Evolutionary conservation across 2,113 vertebrate genomes (phyloP), one percentile per base, ranked within the genome.

Genomic region (Cichladusa arquata): DNA sequence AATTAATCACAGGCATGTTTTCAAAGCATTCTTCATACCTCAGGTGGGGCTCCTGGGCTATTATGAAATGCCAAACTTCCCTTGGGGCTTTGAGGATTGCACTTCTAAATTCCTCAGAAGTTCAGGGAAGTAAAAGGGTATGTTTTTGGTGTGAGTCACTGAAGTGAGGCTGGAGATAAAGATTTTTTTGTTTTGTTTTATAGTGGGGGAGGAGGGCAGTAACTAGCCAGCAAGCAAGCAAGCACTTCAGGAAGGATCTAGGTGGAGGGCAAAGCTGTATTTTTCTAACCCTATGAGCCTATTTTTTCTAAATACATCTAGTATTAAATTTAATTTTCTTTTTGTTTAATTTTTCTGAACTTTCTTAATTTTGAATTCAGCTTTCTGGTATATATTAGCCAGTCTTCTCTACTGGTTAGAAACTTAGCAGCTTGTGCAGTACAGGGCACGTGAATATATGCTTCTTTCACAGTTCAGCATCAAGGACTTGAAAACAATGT

Each of bases 71-170:
- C 92, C 87, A 88, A 72, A 92, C 90, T 96, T 96, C 86, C 94
- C 95, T 88, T 88, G 69, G 76, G 93, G 90, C 95, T 93, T 86
- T 94, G 82, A 83, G 86, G 86, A 92, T 93, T 92, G 90, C 57
- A 45, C 53, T 94, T 92, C 72, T 90, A 57, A 93, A 96, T 94
- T 93, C 90, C 92, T 96, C 81, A 92, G 94, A 91, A 95, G 95
- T 96, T 97, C 96, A 97, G 95, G 91, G 94, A 95, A 97, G 92
- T 88, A 96, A 97, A 96, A 95, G 88, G 94, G 82, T 97, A 96
- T 93, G 94, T 93, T 97, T 97, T 94, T 88, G 72, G 91, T 96
- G 53, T 97, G 95, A 95, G 86, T 97, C 95, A 96, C 60, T 74
- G 64, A 78, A 94, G 22, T 60, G 60, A 90, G 92, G 91, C 40